phyloP scores from a whole-genome alignment of 2,797 vertebrate species.

The Sandelia bainsii region DNA sequence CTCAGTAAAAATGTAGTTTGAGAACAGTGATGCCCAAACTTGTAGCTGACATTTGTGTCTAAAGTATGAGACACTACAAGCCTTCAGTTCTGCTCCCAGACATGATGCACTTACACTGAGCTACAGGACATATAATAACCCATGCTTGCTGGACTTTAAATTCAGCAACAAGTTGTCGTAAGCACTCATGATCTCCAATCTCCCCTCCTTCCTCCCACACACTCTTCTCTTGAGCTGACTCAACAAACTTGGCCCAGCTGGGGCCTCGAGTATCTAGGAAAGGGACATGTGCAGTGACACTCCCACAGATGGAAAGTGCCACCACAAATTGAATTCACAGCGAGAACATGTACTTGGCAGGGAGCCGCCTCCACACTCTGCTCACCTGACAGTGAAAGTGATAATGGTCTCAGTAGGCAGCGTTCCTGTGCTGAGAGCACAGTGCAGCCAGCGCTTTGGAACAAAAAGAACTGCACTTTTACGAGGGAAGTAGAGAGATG shows the following conservation, averaged over 20 bases:
- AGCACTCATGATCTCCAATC: slow-evolving; percentile 20
- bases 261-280: slow-evolving; percentile 27
- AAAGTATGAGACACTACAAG: not conserved
- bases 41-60: not conserved
- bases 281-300: slow-evolving; percentile 47
- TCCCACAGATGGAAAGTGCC: slow-evolving; percentile 53
- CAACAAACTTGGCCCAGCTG: slow-evolving; percentile 42
- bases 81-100: not conserved
- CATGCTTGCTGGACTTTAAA: slow-evolving; percentile 5
- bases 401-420: slow-evolving; percentile 61
- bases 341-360: slow-evolving; percentile 57
- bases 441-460: slow-evolving; percentile 40
- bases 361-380: slow-evolving; percentile 39
- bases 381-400: slow-evolving; percentile 64
- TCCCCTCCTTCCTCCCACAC: slow-evolving; percentile 25
- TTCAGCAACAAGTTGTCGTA: slow-evolving; percentile 38
- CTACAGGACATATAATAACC: slow-evolving; percentile 6
- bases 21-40: slow-evolving; percentile 20
- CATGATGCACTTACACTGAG: not conserved
- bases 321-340: slow-evolving; percentile 73
- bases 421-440: slow-evolving; percentile 39
- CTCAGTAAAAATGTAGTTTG: slow-evolving; percentile 15
- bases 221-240: slow-evolving; percentile 54
- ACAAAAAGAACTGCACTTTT: slow-evolving; percentile 61
- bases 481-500: slow-evolving; percentile 57